Percentiles rank a stretch among this genome's conserved stretches.
phyloP scores from a whole-genome alignment of 2,888 invertebrate species.

The Conomelus anceps region DNA sequence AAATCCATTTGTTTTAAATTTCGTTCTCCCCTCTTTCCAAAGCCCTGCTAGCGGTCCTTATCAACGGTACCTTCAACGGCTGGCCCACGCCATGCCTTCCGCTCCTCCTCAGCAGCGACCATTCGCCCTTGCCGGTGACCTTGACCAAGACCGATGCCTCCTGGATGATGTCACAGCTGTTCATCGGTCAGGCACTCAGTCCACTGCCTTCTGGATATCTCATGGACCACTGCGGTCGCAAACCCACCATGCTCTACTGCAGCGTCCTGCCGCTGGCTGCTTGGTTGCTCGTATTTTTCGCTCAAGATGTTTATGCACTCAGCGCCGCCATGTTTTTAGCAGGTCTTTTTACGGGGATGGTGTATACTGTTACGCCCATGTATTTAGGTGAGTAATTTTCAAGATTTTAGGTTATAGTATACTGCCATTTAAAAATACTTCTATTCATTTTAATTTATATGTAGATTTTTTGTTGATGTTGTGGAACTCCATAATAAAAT shows the following conservation, averaged over 20 bases:
- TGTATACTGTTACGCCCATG: conserved; percentile 2
- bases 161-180: not conserved
- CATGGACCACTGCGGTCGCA: conserved; percentile 34
- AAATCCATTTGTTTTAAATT: too few species aligned
- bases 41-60: not conserved
- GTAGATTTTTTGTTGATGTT: too few species aligned
- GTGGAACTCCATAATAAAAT: too few species aligned
- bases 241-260: conserved; percentile 35
- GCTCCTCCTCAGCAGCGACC: not conserved
- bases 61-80: not conserved
- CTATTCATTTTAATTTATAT: too few species aligned
- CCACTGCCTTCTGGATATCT: conserved; percentile 32
- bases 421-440: too few species aligned
- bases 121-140: not conserved
- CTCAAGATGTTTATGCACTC: conserved; percentile 34
- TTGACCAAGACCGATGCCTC: not conserved
- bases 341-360: not conserved
- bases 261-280: conserved; percentile 40
- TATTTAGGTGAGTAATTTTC: conserved; percentile 1
- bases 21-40: too few species aligned
- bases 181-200: conserved; percentile 22
- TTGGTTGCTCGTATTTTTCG: conserved; percentile 40
- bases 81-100: conserved; percentile 1
- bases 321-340: conserved; percentile 25
- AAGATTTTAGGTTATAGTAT: too few species aligned